Base-by-base conservation (phyloP, 2,797 vertebrate species). In the Sebastes ruberrimus region DNA sequence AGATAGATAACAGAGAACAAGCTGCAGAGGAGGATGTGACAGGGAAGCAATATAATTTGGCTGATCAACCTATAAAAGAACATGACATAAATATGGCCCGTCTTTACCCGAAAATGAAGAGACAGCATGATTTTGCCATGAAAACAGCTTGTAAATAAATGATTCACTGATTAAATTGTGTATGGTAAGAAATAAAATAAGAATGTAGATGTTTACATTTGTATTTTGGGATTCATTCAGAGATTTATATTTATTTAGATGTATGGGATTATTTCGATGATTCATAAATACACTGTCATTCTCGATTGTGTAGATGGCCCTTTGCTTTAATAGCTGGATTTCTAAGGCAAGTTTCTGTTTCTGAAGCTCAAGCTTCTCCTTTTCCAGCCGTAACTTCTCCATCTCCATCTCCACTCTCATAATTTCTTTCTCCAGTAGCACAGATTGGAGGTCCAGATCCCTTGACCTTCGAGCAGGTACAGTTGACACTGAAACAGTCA, bases 311-410 rank as follows among this genome's bases (percentile, higher is more conserved):
- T 33, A 33, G 14, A 25, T 0, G 25, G 30, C 30, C 30, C 20
- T 33, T 42, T 42, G 38, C 14, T 42, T 0, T 42, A 42, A 42
- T 42, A 42, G 38, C 0, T 42, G 14, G 38, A 42, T 42, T 62
- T 33, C 30, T 30, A 60, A 20, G 13, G 56, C 25, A 27, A 57
- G 23, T 56, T 56, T 56, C 23, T 10, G 16, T 60, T 28, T 59
- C 57, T 30, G 27, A 2, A 30, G 27, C 14, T 30, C 27, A 59
- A 59, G 27, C 27, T 59, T 32, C 60, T 30, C 28, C 18, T n/a
- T 61, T n/a, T n/a, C n/a, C 30, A 61, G 0, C 30, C 18, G 0
- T 22, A 61, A 1, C 30, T 3, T 10, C 59, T 60, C 57, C 27
- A 18, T 10, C 57, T 60, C 27, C 25, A 16, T 30, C 56, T 60